Percentiles rank a stretch among this genome's conserved stretches.
phyloP scores from a whole-genome alignment of 2,888 invertebrate genomes.

The Crepidodera aurea region DNA sequence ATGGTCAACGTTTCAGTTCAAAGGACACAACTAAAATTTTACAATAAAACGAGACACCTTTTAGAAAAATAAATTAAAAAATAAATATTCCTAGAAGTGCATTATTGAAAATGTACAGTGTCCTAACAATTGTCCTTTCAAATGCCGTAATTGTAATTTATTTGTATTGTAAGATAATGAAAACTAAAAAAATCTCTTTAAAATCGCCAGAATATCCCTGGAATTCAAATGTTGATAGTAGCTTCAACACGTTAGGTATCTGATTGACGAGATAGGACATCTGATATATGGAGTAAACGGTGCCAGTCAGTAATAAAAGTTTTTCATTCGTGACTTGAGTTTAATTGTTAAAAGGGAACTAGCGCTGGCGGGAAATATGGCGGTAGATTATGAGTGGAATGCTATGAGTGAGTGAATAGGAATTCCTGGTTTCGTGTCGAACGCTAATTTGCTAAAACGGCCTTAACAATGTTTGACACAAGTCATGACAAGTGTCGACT shows the following conservation, averaged over 20 bases:
- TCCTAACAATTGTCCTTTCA: too few relatives aligned
- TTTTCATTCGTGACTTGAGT: constrained; percentile 31
- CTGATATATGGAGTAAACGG: constrained; percentile 27
- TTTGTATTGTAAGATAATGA: too few relatives aligned
- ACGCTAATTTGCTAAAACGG: constrained; percentile 50
- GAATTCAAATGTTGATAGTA: constrained; percentile 4
- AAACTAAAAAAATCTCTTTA: background rate
- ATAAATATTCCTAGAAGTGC: too few relatives aligned
- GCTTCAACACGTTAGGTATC: constrained; percentile 19
- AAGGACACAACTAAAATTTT: too few relatives aligned
- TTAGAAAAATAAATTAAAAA: too few relatives aligned
- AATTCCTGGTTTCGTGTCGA: constrained; percentile 46
- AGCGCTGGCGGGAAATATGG: constrained; percentile 27
- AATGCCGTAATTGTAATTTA: too few relatives aligned
- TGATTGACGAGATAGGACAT: constrained; percentile 19
- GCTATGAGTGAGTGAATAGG: constrained; percentile 36
- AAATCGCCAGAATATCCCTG: background rate
- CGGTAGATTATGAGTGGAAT: constrained; percentile 37
- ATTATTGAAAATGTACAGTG: too few relatives aligned
- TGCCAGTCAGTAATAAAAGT: constrained; percentile 28
- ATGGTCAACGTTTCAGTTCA: too few relatives aligned
- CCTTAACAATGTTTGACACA: constrained; percentile 56
- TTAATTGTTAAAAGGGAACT: constrained; percentile 32
- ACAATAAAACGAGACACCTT: too few relatives aligned
- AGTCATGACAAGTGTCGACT: constrained; percentile 55